Conservation (phyloP, 1,140 invertebrate genomes). For the Trichoplusia ni region DNA sequence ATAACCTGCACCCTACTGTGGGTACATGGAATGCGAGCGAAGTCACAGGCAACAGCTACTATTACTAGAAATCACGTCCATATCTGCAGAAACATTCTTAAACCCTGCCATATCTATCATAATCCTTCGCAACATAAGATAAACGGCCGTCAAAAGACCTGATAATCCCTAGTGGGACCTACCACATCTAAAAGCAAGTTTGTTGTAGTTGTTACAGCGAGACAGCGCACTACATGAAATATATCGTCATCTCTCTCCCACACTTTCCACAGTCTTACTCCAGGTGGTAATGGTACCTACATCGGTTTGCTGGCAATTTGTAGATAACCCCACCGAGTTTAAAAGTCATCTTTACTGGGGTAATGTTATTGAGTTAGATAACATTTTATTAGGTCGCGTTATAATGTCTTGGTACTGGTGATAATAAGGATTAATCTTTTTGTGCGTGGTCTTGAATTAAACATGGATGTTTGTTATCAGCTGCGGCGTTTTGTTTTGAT, state of each 20-base stretch:
- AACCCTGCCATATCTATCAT: constrained; percentile 6
- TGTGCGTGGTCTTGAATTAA: not conserved
- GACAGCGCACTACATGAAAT: no score
- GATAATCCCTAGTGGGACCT: not conserved
- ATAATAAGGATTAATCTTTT: constrained; percentile 2
- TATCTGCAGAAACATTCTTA: not conserved
- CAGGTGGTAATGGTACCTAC: no score
- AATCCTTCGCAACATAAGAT: not conserved
- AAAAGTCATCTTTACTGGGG: not conserved
- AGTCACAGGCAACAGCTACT: no score
- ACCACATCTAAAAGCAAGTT: not conserved
- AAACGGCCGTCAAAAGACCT: not conserved
- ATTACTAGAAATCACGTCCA: not conserved
- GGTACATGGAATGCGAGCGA: no score
- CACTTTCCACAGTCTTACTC: no score
- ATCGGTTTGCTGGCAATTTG: not conserved
- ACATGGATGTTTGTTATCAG: no score
- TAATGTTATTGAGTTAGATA: not conserved
- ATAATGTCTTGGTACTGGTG: not conserved
- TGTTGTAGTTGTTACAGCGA: no score
- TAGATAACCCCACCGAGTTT: not conserved
- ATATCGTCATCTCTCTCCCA: not conserved
- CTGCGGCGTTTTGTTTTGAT: no score
- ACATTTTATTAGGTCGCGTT: not conserved
- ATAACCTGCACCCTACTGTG: no score